These are phyloP conservation scores for Perca schrenkii DNA, from an alignment of 2,113 vertebrate genomes.

Conservation along the genomic window DNA sequence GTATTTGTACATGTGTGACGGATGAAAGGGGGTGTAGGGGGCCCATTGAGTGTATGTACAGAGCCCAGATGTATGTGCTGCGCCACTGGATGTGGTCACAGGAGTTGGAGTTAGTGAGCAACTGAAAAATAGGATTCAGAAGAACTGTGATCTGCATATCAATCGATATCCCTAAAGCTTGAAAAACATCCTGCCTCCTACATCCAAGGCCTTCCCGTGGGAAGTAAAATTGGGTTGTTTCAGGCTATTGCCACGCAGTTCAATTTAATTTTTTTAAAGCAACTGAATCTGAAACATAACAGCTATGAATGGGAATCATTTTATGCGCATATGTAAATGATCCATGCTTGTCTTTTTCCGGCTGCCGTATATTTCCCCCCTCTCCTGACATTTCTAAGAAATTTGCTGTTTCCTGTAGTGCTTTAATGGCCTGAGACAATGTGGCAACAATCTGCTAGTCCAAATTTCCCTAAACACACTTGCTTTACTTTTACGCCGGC, in stretches of 20 bases:
- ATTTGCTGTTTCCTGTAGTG: too few species aligned
- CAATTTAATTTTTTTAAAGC: conserved; percentile 8
- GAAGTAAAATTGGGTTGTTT: not conserved
- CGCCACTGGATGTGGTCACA: not conserved
- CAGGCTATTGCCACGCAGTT: not conserved
- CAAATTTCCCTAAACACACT: conserved; percentile 1
- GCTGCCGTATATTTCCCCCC: not conserved
- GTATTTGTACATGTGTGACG: not conserved
- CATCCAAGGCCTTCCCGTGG: not conserved
- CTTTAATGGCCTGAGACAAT: not conserved
- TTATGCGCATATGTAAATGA: conserved; percentile 38
- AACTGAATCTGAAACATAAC: not conserved
- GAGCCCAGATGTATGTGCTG: not conserved
- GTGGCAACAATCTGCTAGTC: not conserved
- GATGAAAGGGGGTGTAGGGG: not conserved
- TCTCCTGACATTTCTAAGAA: not conserved
- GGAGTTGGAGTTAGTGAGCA: not conserved
- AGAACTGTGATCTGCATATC: not conserved
- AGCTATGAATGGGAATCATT: not conserved
- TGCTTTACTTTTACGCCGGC: not conserved
- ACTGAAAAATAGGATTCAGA: not conserved
- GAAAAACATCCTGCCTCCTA: not conserved
- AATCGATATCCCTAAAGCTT: conserved; percentile 6
- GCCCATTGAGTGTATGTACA: not conserved
- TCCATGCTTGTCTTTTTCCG: conserved; percentile 10